These are phyloP conservation scores for Branchellion lobata DNA, from an alignment of 2,888 invertebrate species.

Conservation along the genomic window DNA sequence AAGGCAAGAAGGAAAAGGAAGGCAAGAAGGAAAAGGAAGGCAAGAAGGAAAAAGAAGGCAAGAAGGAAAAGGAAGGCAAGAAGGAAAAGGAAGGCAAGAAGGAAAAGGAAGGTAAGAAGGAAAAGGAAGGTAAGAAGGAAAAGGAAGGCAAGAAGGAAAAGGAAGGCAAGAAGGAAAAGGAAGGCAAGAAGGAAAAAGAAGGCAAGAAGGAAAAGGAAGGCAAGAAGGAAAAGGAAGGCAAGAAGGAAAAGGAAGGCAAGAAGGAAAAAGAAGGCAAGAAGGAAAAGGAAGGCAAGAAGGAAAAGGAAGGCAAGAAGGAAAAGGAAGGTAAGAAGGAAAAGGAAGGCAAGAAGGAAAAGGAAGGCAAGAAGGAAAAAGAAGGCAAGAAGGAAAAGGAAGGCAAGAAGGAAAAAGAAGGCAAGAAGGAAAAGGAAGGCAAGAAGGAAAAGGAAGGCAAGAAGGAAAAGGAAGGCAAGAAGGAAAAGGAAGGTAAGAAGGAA, in stretches of 20 bases:
- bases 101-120: too few relatives aligned
- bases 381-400: neutral
- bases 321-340: too few relatives aligned
- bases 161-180: neutral
- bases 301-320: neutral
- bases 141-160: neutral
- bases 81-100: neutral
- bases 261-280: neutral
- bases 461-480: neutral
- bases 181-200: conserved; percentile 15
- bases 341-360: neutral
- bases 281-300: neutral
- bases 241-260: neutral
- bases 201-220: neutral
- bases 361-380: neutral
- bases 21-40: neutral
- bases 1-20: neutral
- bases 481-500: too few relatives aligned
- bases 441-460: neutral
- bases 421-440: neutral
- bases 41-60: neutral
- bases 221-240: neutral
- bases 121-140: too few relatives aligned
- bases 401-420: neutral
- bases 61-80: conserved; percentile 2